Conservation (phyloP, 2,113 vertebrate genomes). For the Mesocricetus auratus region DNA sequence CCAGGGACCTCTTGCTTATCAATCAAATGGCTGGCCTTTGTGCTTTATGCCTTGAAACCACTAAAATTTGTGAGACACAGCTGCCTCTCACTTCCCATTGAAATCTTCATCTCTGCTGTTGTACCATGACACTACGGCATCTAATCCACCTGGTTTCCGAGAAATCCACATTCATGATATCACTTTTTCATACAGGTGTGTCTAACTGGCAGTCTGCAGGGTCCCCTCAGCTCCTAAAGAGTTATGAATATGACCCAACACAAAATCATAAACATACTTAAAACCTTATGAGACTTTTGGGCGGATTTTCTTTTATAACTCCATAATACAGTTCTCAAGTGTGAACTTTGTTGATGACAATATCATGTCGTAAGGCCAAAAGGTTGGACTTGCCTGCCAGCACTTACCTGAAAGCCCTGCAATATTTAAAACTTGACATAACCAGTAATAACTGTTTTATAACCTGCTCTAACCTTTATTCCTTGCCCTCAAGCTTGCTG, state of each 20-base stretch:
- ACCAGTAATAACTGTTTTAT: not conserved
- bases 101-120: not conserved
- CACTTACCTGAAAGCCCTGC: conserved; percentile 26
- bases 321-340: not conserved
- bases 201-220: not conserved
- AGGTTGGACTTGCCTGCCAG: conserved; percentile 9
- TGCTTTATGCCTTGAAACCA: not conserved
- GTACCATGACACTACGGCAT: not conserved
- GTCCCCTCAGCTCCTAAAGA: not conserved
- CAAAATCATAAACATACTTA: not conserved
- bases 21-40: not conserved
- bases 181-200: not conserved
- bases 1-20: not conserved
- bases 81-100: not conserved
- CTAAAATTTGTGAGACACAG: not conserved
- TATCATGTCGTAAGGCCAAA: not conserved
- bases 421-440: conserved; percentile 17
- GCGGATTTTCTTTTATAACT: not conserved
- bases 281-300: not conserved
- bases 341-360: not conserved
- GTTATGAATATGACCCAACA: not conserved
- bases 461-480: conserved; percentile 10
- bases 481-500: not conserved
- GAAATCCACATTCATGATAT: not conserved
- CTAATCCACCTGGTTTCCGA: not conserved